Evolutionary conservation across 1,140 invertebrate genomes (phyloP).

Genomic region (Brachionus rotundiformis): DNA sequence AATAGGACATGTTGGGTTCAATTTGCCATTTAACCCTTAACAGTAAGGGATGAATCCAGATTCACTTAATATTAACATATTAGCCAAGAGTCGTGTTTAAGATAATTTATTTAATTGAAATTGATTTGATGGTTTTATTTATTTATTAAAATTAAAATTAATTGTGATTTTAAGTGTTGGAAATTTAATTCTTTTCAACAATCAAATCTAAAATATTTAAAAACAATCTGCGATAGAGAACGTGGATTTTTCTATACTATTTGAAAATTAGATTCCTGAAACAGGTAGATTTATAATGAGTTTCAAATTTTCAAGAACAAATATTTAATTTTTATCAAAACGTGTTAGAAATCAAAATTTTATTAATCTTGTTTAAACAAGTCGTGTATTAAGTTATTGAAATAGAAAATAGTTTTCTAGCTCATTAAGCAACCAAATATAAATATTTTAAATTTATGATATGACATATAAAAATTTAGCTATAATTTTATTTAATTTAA

Average conservation of each 20-base stretch:
- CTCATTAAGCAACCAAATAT: neutral
- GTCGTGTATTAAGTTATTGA: no score
- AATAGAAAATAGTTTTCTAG: neutral
- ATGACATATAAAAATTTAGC: neutral
- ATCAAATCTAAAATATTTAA: neutral
- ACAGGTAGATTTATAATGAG: no score
- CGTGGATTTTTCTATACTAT: no score
- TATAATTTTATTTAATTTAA: neutral
- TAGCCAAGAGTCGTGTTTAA: no score
- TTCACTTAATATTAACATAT: neutral
- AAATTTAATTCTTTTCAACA: neutral
- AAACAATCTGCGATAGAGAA: neutral
- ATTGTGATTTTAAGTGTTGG: no score
- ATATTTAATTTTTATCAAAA: neutral
- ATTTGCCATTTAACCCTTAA: neutral
- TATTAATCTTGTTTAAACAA: neutral
- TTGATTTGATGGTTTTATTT: no score
- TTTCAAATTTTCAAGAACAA: neutral
- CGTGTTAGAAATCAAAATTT: neutral
- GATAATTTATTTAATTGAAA: no score
- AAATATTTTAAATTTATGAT: neutral
- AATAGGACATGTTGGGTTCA: neutral
- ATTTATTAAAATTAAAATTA: no score
- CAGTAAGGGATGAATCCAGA: neutral
- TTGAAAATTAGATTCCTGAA: no score